Base-by-base conservation (phyloP, 2,888 invertebrate genomes). In the Rutpela maculata region DNA sequence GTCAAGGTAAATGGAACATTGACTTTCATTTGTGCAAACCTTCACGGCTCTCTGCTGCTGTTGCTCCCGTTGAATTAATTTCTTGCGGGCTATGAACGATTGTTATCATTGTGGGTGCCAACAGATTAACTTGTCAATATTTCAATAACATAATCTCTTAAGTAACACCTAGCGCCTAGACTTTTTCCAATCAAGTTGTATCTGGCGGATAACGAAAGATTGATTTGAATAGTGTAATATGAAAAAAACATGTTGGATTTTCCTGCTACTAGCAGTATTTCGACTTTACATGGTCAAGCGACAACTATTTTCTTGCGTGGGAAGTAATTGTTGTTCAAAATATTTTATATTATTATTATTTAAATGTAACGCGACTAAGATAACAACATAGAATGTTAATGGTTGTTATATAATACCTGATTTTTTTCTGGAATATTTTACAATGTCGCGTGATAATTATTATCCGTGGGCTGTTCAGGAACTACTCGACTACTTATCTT, bases 1-100 rank as follows among this genome's bases (percentile, higher is more conserved):
- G 84, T 84, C 85, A 85, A 85, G 85, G 85, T 80, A 74, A 83
- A 38, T 77, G 83, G 81, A 81, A 82, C 84, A 81, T 83, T 84
- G 84, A 83, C 85, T 85, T 85, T 85, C 85, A 81, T 84, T 82
- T 69, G 76, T 75, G 59, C 60, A 73, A 70, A 73, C 75, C 68
- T 78, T 78, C 72, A 75, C 73, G 73, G 35, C 19, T 35, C 75
- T 62, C 18, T 12, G 65, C 18, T 12, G 65, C 65, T 67, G 31
- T 68, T 62, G 75, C 76, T 76, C 68, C 72, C 57, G 77, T 77
- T 66, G 62, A 38, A 9, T 35, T 10, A 19, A 50, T 15, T 9
- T 22, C 57, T 18, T 31, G 22, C 17, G 66, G 66, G 43, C 18
- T 59, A 22, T 11, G 59, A 19, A 12, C 7, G 59, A 59, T 59